Evolutionary conservation across 2,113 vertebrate genomes (phyloP), one percentile per base, ranked within the genome.

Genomic region (Nipponia nippon): DNA sequence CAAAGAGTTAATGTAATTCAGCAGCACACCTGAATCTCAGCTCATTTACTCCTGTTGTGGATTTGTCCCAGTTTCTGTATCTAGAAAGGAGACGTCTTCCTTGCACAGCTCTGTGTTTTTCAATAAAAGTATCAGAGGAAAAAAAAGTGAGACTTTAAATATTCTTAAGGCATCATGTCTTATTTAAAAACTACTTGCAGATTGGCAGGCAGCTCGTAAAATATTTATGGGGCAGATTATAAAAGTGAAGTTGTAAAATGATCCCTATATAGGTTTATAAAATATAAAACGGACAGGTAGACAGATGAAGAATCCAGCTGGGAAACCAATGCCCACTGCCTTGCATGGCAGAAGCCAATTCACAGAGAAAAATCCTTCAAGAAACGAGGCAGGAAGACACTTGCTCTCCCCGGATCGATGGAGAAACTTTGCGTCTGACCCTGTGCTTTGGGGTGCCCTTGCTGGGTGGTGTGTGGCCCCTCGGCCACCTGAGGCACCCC

Each of bases 161-260:
- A 97, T 97, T 97, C 93, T 92, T 94, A 92, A 85, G 83, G 93
- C 90, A 88, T 97, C 93, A 94, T 90, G 87, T 94, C 91, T 97
- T 95, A 95, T 96, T 96, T 95, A 95, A 96, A 95, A 96, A 86
- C 30, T 85, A 94, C 93, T 97, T 97, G 79, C 94, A 96, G 94
- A 95, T 94, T 95, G 95, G 87, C 95, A 97, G 91, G 69, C 92
- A 95, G 86, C 91, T 95, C 2, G 0, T 97, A 92, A 97, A 97
- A 95, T 93, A 97, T 97, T 97, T 87, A 97, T 91, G 42, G 58
- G 52, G 72, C 72, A 93, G 94, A 91, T 97, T 95, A 92, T 97
- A 96, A 96, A 96, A 97, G 90, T 91, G 95, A 96, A 94, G 93
- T 84, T 95, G 70, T 95, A 96, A 97, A 97, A 96, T 95, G 87